Percentiles rank a stretch among this genome's conserved stretches.
Conservation (phyloP, 1,140 invertebrate genomes). For the Rhyacophila brunnea region DNA sequence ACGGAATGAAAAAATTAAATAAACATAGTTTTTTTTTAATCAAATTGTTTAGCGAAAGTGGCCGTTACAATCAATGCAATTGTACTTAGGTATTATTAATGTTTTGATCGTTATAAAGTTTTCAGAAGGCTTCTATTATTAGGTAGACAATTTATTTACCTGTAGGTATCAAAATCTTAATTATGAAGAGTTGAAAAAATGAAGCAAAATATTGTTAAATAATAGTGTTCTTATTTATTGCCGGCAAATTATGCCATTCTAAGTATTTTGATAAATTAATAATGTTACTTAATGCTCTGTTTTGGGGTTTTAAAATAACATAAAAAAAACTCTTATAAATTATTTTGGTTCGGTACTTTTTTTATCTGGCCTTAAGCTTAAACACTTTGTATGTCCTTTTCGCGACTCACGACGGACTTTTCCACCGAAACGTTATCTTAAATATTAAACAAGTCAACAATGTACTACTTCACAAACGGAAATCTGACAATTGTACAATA, state of each 20-base stretch:
- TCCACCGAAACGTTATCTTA: conserved; percentile 20
- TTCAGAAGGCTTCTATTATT: too few relatives aligned
- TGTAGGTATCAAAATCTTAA: too few relatives aligned
- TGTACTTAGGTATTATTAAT: too few relatives aligned
- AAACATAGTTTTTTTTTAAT: background rate
- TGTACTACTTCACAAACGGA: conserved; percentile 33
- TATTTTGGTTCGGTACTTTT: conserved; percentile 35
- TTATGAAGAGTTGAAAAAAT: background rate
- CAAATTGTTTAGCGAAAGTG: too few relatives aligned
- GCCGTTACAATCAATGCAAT: too few relatives aligned
- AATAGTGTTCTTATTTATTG: too few relatives aligned
- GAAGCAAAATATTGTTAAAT: background rate
- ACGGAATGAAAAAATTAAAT: conserved; percentile 4
- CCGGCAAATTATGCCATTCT: too few relatives aligned
- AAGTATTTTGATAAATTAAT: background rate
- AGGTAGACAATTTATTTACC: too few relatives aligned
- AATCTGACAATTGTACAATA: conserved; percentile 36
- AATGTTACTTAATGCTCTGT: background rate
- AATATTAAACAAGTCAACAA: conserved; percentile 34
- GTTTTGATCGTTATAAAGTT: too few relatives aligned
- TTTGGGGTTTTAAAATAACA: conserved; percentile 5
- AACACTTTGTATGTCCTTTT: conserved; percentile 17
- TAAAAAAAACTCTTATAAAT: conserved; percentile 24
- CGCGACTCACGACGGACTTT: conserved; percentile 19
- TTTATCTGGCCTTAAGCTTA: conserved; percentile 31